phyloP scores from a whole-genome alignment of 2,888 invertebrate species.

The Acanthosepion esculentum region DNA sequence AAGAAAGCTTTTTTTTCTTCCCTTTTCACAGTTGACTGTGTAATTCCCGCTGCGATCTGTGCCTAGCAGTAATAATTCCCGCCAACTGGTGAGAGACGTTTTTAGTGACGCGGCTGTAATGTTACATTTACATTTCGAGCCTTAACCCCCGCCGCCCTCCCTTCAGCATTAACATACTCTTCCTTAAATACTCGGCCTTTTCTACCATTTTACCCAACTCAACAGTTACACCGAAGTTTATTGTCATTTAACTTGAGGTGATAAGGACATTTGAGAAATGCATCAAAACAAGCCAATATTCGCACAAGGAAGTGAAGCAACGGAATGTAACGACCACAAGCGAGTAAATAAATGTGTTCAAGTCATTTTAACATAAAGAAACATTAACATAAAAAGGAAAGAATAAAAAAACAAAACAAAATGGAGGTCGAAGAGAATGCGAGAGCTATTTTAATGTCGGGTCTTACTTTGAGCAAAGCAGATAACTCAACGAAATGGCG shows the following conservation, averaged over 20 bases:
- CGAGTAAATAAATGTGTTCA: conserved; percentile 2
- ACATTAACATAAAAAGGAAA: background rate
- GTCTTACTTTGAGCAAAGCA: background rate
- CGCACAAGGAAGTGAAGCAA: background rate
- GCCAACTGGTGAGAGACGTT: background rate
- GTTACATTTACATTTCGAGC: background rate
- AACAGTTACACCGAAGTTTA: background rate
- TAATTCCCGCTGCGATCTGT: background rate
- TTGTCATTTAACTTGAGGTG: background rate
- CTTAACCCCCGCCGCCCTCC: background rate
- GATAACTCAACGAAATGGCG: background rate
- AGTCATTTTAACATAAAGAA: background rate
- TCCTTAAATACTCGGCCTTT: background rate
- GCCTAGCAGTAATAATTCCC: background rate
- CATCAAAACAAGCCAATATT: background rate
- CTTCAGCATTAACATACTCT: background rate
- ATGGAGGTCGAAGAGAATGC: background rate
- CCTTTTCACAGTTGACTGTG: background rate
- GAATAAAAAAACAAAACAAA: background rate
- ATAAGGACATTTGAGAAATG: background rate
- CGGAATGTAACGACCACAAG: background rate
- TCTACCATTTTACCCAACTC: background rate
- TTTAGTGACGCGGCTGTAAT: background rate
- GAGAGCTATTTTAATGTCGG: background rate
- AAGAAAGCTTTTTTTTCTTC: background rate